Percentiles rank a stretch among this genome's conserved stretches.
These are phyloP conservation scores for Myioborus miniatus DNA, from an alignment of 2,797 vertebrate species.

Conservation along the genomic window DNA sequence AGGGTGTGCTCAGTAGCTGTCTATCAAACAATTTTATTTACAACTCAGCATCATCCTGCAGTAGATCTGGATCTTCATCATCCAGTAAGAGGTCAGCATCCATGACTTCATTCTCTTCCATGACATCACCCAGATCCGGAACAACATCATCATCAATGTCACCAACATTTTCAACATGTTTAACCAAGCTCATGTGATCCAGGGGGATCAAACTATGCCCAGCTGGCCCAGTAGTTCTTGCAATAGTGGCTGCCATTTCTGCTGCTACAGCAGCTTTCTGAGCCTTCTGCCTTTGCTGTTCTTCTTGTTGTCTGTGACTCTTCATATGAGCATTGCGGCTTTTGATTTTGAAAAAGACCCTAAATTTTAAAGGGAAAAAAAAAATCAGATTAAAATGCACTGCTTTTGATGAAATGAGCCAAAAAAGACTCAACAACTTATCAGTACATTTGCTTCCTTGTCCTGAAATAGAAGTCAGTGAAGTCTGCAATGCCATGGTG, in stretches of 20 bases:
- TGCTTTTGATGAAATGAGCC: slow-evolving; percentile 39
- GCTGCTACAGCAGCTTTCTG: slow-evolving; percentile 80
- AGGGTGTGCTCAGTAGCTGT: slow-evolving; percentile 60
- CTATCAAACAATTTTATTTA: slow-evolving; percentile 59
- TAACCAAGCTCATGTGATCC: slow-evolving; percentile 80
- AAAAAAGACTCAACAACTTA: slow-evolving; percentile 59
- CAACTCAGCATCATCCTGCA: slow-evolving; percentile 79
- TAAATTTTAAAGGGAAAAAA: slow-evolving; percentile 39
- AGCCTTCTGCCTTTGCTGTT: slow-evolving; percentile 80
- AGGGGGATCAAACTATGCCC: slow-evolving; percentile 73
- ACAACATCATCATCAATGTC: slow-evolving; percentile 75
- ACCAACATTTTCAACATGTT: slow-evolving; percentile 75
- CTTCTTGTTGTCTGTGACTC: slow-evolving; percentile 85
- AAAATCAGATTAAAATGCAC: slow-evolving; percentile 31
- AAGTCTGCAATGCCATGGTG: slow-evolving; percentile 44
- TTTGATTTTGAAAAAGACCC: slow-evolving; percentile 90
- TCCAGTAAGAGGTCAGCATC: slow-evolving; percentile 78
- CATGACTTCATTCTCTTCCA: slow-evolving; percentile 79
- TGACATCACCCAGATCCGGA: slow-evolving; percentile 78
- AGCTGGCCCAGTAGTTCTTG: slow-evolving; percentile 76
- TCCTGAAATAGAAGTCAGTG: slow-evolving; percentile 51
- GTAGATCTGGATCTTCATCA: slow-evolving; percentile 77
- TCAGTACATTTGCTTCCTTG: slow-evolving; percentile 52
- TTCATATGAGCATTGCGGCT: slow-evolving; percentile 92
- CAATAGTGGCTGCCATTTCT: slow-evolving; percentile 78